Conservation (phyloP, 1,140 invertebrate species). For the Hestina assimilis region DNA sequence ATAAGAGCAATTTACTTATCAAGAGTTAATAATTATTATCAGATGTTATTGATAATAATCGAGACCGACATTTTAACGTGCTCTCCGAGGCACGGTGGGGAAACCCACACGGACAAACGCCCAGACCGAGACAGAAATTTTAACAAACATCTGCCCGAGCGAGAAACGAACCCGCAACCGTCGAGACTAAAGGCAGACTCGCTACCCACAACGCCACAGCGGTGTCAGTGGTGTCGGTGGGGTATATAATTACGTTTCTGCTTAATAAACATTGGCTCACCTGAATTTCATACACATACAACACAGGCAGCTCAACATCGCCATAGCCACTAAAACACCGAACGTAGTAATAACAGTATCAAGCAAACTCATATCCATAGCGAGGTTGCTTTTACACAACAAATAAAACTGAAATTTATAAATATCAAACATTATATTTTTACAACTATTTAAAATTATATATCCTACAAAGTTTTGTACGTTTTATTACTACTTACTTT, state of each 20-base stretch:
- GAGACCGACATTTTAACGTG: too few species aligned
- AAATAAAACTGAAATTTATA: not conserved
- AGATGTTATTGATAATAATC: too few species aligned
- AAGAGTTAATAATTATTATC: too few species aligned
- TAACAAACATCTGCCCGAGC: too few species aligned
- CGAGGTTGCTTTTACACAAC: not conserved
- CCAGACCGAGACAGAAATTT: too few species aligned
- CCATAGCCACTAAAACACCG: conserved; percentile 37
- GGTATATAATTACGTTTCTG: not conserved
- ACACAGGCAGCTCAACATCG: conserved; percentile 38
- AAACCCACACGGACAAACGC: too few species aligned
- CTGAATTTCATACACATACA: conserved; percentile 53
- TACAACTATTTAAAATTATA: not conserved
- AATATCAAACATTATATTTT: not conserved
- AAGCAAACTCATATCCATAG: conserved; percentile 26
- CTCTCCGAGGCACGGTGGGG: too few species aligned
- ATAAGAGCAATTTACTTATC: too few species aligned
- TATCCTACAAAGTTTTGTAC: not conserved
- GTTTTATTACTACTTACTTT: not conserved
- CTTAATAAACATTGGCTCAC: conserved; percentile 23
- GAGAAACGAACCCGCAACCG: too few species aligned
- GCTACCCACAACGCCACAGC: too few species aligned
- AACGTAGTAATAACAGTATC: conserved; percentile 35
- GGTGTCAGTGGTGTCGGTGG: too few species aligned
- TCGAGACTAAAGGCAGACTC: too few species aligned